phyloP scores from a whole-genome alignment of 1,140 invertebrate species.

The Thaumatotibia leucotreta region DNA sequence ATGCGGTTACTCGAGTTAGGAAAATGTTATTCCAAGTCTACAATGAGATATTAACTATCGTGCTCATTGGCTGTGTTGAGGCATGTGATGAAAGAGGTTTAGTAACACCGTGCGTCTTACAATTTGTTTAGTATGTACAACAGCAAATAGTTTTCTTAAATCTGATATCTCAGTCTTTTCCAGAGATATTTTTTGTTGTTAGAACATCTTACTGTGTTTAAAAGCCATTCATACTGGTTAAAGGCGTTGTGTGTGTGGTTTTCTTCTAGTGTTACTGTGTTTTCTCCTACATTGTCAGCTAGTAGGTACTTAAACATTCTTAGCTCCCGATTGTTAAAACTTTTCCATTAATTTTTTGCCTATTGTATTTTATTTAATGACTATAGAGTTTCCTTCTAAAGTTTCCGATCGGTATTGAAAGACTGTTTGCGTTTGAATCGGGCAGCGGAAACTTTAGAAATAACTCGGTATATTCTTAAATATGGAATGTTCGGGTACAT shows the following conservation, averaged over 20 bases:
- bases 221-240: slow-evolving; percentile 45
- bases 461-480: background rate
- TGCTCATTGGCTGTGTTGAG: slow-evolving; percentile 74
- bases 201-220: slow-evolving; percentile 35
- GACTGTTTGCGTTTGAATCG: background rate
- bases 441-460: slow-evolving; percentile 6
- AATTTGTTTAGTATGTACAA: slow-evolving; percentile 69
- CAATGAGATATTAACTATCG: slow-evolving; percentile 74
- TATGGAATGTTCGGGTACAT: background rate
- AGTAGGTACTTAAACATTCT: slow-evolving; percentile 3
- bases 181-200: slow-evolving; percentile 36
- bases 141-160: slow-evolving; percentile 43
- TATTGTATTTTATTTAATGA: background rate
- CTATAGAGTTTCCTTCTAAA: slow-evolving; percentile 25
- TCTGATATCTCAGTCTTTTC: slow-evolving; percentile 41
- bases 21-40: slow-evolving; percentile 74
- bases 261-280: slow-evolving; percentile 34
- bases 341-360: background rate
- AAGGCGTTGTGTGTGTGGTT: slow-evolving; percentile 36
- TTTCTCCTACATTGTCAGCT: slow-evolving; percentile 25
- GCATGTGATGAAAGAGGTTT: slow-evolving; percentile 74
- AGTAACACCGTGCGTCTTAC: slow-evolving; percentile 72
- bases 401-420: slow-evolving; percentile 18
- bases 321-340: background rate
- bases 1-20: slow-evolving; percentile 71